Evolutionary conservation across 1,140 invertebrate species (phyloP).

Genomic region (Cardiocondyla obscurior): DNA sequence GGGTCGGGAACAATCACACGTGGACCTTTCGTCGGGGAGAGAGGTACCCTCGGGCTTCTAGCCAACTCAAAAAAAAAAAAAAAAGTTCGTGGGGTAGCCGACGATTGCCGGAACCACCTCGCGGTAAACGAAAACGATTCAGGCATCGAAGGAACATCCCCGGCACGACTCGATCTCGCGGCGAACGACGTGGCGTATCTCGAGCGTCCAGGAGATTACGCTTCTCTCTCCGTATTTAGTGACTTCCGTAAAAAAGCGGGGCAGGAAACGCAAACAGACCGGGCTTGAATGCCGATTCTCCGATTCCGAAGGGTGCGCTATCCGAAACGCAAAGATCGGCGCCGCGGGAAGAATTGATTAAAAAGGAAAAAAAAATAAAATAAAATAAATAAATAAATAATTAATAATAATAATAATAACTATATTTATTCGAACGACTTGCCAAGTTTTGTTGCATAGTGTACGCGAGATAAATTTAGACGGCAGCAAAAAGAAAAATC

Average conservation of each 20-base stretch:
- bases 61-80: too few species aligned
- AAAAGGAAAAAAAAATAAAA: too few species aligned
- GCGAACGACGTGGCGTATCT: background rate
- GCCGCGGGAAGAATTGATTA: slow-evolving; percentile 12
- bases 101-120: background rate
- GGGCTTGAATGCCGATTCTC: slow-evolving; percentile 66
- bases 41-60: too few species aligned
- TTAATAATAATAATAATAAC: slow-evolving; percentile 21
- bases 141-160: background rate
- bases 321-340: slow-evolving; percentile 61
- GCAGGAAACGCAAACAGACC: background rate
- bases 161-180: background rate
- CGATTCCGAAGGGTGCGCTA: slow-evolving; percentile 66
- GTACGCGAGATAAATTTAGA: slow-evolving; percentile 63
- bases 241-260: background rate
- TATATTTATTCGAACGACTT: slow-evolving; percentile 80
- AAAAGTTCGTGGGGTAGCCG: too few species aligned
- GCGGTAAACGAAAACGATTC: background rate
- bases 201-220: background rate
- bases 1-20: too few species aligned
- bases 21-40: too few species aligned
- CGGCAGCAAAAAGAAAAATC: slow-evolving; percentile 58
- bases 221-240: background rate
- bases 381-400: too few species aligned
- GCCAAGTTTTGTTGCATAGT: slow-evolving; percentile 79